phyloP scores from a whole-genome alignment of 1,140 invertebrate genomes.

The Neodiprion fabricii region DNA sequence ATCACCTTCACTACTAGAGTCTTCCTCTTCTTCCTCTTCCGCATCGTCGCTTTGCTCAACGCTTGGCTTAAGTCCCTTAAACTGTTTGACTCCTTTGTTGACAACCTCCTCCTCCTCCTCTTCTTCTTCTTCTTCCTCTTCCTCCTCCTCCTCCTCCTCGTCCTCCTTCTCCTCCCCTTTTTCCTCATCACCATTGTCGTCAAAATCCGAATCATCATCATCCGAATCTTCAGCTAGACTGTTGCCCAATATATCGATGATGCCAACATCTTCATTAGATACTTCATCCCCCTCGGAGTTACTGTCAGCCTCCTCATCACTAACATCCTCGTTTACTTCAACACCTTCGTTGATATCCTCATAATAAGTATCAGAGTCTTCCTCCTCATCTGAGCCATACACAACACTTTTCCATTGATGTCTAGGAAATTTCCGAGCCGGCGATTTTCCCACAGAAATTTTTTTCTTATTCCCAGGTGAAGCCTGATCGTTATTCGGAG shows the following conservation, averaged over 20 bases:
- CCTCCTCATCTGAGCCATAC: constrained; percentile 12
- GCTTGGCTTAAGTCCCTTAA: neutral
- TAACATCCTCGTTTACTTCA: constrained; percentile 12
- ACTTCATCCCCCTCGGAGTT: constrained; percentile 20
- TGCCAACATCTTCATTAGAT: constrained; percentile 13
- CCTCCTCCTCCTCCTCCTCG: constrained; percentile 26
- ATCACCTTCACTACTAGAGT: constrained; percentile 35
- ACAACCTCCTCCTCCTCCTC: constrained; percentile 24
- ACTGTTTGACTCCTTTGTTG: constrained; percentile 13
- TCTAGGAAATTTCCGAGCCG: constrained; percentile 24
- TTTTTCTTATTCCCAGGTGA: constrained; percentile 9
- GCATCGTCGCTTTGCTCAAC: constrained; percentile 30
- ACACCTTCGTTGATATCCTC: constrained; percentile 27
- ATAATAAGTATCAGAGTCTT: constrained; percentile 24
- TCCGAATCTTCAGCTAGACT: constrained; percentile 29
- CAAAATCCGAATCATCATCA: constrained; percentile 19
- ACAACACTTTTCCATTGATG: constrained; percentile 16
- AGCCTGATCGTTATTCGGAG: neutral
- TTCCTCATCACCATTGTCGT: constrained; percentile 13
- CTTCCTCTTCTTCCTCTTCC: constrained; percentile 39
- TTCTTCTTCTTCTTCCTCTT: constrained; percentile 31
- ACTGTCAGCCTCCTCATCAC: neutral
- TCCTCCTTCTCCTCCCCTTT: constrained; percentile 26
- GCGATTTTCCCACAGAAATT: constrained; percentile 8
- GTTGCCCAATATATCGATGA: constrained; percentile 26